phyloP scores from a whole-genome alignment of 2,113 vertebrate genomes.

The Hucho hucho region DNA sequence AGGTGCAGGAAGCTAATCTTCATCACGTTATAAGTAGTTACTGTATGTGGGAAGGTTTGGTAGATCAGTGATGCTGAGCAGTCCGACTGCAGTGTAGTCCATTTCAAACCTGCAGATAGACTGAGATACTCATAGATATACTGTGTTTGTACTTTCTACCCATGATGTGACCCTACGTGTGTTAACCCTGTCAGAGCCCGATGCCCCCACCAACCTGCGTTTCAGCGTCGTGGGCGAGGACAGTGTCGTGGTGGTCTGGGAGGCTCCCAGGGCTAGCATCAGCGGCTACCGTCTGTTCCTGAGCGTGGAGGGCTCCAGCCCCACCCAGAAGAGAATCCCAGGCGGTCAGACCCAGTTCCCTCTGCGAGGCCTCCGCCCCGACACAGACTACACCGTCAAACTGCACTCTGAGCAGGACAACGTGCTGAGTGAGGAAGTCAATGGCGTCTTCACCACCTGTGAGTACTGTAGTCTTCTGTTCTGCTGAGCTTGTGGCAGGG shows the following conservation, averaged over 20 bases:
- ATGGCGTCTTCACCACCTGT: constrained; percentile 84
- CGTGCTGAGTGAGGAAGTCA: constrained; percentile 78
- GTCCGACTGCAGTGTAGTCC: too few species aligned
- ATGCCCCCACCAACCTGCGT: constrained; percentile 80
- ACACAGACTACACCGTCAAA: constrained; percentile 78
- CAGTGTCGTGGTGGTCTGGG: constrained; percentile 82
- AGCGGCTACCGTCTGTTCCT: constrained; percentile 80
- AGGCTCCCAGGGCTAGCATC: constrained; percentile 77
- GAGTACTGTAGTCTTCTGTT: constrained; percentile 52
- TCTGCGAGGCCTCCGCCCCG: constrained; percentile 79
- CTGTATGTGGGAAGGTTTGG: too few species aligned
- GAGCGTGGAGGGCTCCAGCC: constrained; percentile 77
- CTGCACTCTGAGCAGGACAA: constrained; percentile 81
- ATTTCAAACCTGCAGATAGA: too few species aligned
- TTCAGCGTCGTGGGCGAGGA: constrained; percentile 82
- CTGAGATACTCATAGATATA: background rate
- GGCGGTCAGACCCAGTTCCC: constrained; percentile 70
- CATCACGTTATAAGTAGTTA: too few species aligned
- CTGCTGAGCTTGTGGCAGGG: background rate
- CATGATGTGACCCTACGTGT: background rate
- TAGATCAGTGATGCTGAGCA: too few species aligned
- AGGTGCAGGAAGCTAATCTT: too few species aligned
- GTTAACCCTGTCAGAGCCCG: constrained; percentile 72
- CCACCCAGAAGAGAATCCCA: constrained; percentile 78
- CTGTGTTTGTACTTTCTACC: background rate